Conservation (phyloP, 2,113 vertebrate species). For the Felis catus region DNA sequence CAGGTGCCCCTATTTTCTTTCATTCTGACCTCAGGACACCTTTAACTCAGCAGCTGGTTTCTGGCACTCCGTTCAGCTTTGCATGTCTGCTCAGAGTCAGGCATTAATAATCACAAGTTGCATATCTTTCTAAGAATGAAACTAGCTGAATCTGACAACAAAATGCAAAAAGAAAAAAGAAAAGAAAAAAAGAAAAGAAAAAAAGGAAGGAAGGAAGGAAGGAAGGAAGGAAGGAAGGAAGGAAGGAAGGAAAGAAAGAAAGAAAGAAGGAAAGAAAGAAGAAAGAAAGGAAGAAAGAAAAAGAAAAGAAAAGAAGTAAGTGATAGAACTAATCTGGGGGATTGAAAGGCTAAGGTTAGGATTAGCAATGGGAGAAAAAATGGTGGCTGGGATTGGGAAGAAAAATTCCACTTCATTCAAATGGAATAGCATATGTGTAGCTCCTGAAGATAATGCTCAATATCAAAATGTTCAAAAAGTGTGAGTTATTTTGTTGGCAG, state of each 20-base stretch:
- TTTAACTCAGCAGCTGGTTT: background rate
- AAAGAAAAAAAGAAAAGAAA: too few relatives aligned
- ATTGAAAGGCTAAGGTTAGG: background rate
- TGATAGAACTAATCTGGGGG: background rate
- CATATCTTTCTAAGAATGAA: background rate
- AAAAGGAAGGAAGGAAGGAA: too few relatives aligned
- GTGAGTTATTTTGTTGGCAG: background rate
- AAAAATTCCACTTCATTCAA: background rate
- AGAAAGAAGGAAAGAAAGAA: too few relatives aligned
- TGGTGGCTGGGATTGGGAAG: background rate
- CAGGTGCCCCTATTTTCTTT: background rate
- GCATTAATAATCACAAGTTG: background rate
- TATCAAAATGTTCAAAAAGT: background rate
- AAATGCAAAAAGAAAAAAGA: background rate
- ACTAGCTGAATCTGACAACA: background rate
- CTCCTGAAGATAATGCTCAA: background rate
- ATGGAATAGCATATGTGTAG: background rate
- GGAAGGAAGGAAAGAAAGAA: too few relatives aligned
- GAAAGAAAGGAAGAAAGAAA: too few relatives aligned
- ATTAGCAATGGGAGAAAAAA: background rate
- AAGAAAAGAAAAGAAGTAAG: background rate
- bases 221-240: background rate
- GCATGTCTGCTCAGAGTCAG: background rate
- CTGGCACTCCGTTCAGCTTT: background rate
- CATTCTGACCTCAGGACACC: background rate